A percentile compares a stretch with the other conserved stretches of the same genome.
Evolutionary conservation across 2,113 vertebrate genomes (phyloP).

Genomic region (Petrocephalus microphthalmus): DNA sequence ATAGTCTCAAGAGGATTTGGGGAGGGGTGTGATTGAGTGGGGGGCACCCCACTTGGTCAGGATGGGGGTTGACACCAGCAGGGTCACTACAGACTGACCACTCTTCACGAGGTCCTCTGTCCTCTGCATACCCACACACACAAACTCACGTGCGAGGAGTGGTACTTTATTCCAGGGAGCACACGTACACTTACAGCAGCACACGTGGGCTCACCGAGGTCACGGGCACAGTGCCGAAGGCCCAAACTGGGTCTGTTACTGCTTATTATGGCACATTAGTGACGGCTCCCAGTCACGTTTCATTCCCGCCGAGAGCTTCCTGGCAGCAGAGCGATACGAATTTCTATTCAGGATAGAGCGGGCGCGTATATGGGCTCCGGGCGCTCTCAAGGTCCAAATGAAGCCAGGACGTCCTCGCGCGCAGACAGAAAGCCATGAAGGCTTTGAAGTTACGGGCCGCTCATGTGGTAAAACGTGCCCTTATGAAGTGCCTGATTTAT

Average conservation of each 20-base stretch:
- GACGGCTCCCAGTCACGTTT: not conserved
- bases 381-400: slow-evolving; percentile 2
- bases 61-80: no score
- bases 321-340: not conserved
- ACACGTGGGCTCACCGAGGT: not conserved
- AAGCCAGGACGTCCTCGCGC: not conserved
- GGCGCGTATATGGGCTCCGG: not conserved
- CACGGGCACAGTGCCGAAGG: not conserved
- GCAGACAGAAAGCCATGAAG: not conserved
- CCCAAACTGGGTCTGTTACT: not conserved
- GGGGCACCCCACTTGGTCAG: no score
- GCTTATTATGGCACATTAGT: not conserved
- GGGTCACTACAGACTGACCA: not conserved
- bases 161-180: not conserved
- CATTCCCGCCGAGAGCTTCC: not conserved
- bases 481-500: not conserved
- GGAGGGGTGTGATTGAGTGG: not conserved
- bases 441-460: not conserved
- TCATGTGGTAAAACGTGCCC: slow-evolving; percentile 2
- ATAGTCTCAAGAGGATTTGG: no score
- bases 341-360: not conserved
- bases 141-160: not conserved
- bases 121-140: not conserved
- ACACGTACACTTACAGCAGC: not conserved
- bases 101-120: not conserved